phyloP scores from a whole-genome alignment of 35 echinoderm and acorn worm genomes.

The Apostichopus parvimensis region DNA sequence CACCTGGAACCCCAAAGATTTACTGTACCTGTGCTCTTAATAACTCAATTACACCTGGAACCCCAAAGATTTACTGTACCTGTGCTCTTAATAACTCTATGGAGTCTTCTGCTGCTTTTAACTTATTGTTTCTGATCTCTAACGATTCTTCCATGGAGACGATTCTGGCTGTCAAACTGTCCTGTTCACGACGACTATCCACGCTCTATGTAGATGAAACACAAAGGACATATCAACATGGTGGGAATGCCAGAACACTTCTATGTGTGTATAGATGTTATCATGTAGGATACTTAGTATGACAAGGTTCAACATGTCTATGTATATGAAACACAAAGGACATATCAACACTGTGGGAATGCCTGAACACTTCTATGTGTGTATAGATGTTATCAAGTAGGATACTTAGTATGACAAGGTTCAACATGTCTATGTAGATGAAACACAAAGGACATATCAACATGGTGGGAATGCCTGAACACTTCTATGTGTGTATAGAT shows the following conservation, averaged over 20 bases:
- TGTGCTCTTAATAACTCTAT: not conserved
- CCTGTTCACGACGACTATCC: not conserved
- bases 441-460: not conserved
- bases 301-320: no score
- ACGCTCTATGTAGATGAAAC: not conserved
- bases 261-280: no score
- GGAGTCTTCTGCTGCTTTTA: not conserved
- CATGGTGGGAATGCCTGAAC: no score
- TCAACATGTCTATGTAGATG: not conserved
- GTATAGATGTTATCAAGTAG: no score
- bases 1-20: no score
- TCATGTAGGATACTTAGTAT: no score
- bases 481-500: no score
- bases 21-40: not conserved
- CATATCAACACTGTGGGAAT: no score
- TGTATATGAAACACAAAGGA: no score
- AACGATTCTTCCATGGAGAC: constrained; percentile 26
- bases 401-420: no score
- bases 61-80: not conserved
- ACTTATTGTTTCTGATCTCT: not conserved
- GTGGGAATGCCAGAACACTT: no score
- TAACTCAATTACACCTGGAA: not conserved
- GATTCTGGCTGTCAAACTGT: not conserved
- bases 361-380: no score
- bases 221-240: not conserved